These are phyloP conservation scores for Halichoerus grypus DNA, from an alignment of 2,113 vertebrate species.

Conservation along the genomic window DNA sequence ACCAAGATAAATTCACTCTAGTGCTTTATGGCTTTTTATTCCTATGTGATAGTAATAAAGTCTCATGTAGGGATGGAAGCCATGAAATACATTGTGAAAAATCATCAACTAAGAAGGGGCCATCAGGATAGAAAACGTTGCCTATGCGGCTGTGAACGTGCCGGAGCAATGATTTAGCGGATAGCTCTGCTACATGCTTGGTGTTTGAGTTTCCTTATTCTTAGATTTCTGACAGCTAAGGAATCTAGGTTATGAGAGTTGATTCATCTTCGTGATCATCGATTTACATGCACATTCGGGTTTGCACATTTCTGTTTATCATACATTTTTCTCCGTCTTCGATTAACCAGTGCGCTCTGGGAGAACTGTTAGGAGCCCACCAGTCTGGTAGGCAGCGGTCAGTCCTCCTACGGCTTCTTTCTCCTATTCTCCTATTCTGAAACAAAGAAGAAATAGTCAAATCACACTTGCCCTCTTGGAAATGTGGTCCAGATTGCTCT, in stretches of 20 bases:
- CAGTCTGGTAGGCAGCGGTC: conserved; percentile 61
- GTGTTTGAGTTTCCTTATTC: conserved; percentile 83
- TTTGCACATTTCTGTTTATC: conserved; percentile 79
- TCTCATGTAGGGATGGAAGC: conserved; percentile 99
- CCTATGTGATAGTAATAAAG: conserved; percentile 99
- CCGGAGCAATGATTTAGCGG: conserved; percentile 84
- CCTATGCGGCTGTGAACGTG: conserved; percentile 84
- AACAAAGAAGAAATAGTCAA: conserved; percentile 80
- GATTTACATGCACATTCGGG: conserved; percentile 76
- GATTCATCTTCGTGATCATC: conserved; percentile 78
- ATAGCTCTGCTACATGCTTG: conserved; percentile 82
- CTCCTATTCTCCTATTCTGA: conserved; percentile 64
- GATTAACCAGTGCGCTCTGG: conserved; percentile 82
- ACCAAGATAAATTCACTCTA: conserved; percentile 95
- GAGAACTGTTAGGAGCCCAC: conserved; percentile 78
- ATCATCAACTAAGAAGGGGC: conserved; percentile 93
- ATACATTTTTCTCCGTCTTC: conserved; percentile 83
- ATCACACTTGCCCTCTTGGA: conserved; percentile 77
- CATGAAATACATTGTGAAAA: conserved; percentile 98
- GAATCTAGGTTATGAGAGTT: conserved; percentile 77
- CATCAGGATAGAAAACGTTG: conserved; percentile 89
- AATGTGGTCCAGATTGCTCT: conserved; percentile 82
- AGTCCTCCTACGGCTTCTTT: conserved; percentile 31
- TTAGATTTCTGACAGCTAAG: conserved; percentile 81
- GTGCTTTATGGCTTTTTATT: conserved; percentile 99